phyloP scores from a whole-genome alignment of 2,797 vertebrate species.

The Catostomus latipinnis region DNA sequence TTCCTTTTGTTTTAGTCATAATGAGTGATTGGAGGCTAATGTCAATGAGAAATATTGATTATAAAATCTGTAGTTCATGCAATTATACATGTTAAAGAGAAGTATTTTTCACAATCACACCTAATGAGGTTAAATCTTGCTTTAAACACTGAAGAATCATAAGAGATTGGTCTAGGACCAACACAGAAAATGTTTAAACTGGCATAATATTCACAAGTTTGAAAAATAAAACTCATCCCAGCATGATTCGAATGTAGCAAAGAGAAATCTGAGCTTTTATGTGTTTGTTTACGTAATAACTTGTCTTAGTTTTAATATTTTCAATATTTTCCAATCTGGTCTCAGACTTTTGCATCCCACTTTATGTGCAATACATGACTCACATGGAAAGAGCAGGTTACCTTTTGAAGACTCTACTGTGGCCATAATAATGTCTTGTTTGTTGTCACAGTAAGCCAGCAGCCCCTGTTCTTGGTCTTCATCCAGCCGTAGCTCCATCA shows the following conservation, averaged over 20 bases:
- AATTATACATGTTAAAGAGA: no score
- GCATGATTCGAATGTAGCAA: no score
- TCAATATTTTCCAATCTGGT: not conserved
- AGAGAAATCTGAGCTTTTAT: not conserved
- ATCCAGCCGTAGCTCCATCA: constrained; percentile 80
- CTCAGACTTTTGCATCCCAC: not conserved
- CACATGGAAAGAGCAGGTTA: constrained; percentile 36
- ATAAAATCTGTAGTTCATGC: not conserved
- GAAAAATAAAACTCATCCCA: no score
- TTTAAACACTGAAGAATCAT: no score
- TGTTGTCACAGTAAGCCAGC: constrained; percentile 49
- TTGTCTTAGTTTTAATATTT: not conserved
- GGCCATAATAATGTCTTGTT: constrained; percentile 55
- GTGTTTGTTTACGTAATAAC: not conserved
- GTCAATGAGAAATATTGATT: no score
- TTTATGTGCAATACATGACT: not conserved
- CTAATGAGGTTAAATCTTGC: no score
- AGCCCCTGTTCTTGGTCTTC: constrained; percentile 71
- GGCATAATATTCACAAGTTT: no score
- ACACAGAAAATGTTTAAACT: no score
- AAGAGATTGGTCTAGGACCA: no score
- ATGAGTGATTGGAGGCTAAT: not conserved
- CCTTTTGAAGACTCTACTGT: constrained; percentile 57
- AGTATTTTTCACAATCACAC: not conserved
- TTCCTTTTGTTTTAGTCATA: not conserved